A percentile compares a stretch with the other conserved stretches of the same genome.
Conservation (phyloP, 2,113 vertebrate species). For the Microtus montanus region DNA sequence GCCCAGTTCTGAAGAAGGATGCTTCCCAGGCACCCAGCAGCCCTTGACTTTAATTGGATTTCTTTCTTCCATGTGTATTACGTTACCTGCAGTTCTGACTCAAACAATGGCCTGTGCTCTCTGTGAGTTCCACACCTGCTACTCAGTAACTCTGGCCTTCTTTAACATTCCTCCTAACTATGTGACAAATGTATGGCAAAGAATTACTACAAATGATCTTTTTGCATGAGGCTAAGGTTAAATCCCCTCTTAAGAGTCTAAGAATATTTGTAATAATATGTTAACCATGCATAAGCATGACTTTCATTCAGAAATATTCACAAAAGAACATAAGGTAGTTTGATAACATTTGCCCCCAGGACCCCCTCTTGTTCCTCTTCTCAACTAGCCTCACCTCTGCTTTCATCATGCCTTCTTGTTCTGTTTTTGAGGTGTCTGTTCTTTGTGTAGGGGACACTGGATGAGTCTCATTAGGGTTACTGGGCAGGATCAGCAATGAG, state of each 20-base stretch:
- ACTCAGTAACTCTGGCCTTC: constrained; percentile 26
- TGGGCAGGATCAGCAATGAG: not conserved
- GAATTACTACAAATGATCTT: constrained; percentile 2
- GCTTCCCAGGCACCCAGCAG: not conserved
- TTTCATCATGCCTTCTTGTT: not conserved
- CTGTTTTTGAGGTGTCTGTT: not conserved
- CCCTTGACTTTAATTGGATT: not conserved
- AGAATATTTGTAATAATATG: not conserved
- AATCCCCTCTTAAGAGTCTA: not conserved
- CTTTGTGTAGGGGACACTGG: not conserved
- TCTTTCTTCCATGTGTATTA: not conserved
- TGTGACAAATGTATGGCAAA: constrained; percentile 34
- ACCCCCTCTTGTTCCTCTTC: not conserved
- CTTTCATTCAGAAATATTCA: not conserved
- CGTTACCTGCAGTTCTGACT: not conserved
- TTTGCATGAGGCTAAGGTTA: constrained; percentile 23
- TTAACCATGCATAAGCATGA: not conserved
- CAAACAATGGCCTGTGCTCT: not conserved
- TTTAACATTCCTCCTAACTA: constrained; percentile 57
- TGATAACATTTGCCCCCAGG: not conserved
- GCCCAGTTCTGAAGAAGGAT: not conserved
- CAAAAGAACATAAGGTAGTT: not conserved
- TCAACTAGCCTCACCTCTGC: not conserved
- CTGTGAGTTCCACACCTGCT: constrained; percentile 39
- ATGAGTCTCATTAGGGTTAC: not conserved